Percentiles rank a stretch among this genome's conserved stretches.
phyloP scores from a whole-genome alignment of 1,140 invertebrate genomes.

The Drusus annulatus region DNA sequence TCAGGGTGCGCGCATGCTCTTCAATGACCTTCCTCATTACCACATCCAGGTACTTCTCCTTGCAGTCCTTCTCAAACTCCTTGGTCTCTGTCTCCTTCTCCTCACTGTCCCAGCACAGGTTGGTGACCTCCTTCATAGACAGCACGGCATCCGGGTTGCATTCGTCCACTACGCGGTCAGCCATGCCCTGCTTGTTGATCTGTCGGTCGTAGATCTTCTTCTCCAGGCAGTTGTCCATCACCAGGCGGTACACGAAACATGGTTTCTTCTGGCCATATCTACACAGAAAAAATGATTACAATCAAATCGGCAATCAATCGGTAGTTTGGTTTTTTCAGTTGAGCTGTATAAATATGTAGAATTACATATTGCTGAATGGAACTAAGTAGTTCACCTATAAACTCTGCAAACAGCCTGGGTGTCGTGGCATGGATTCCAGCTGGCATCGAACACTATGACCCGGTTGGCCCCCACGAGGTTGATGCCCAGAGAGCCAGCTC shows the following conservation, averaged over 20 bases:
- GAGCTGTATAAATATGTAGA: too few relatives aligned
- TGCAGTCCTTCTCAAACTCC: constrained; percentile 77
- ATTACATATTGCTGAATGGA: not conserved
- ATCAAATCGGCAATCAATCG: constrained; percentile 94
- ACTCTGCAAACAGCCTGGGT: constrained; percentile 98
- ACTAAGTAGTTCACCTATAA: constrained; percentile 77
- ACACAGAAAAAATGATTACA: constrained; percentile 41
- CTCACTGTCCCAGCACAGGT: constrained; percentile 93
- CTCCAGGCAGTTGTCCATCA: constrained; percentile 97
- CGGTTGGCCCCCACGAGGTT: constrained; percentile 98
- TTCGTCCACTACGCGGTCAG: constrained; percentile 97
- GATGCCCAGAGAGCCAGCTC: constrained; percentile 97
- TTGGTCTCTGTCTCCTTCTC: constrained; percentile 85
- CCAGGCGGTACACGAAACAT: constrained; percentile 96
- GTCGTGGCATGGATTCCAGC: constrained; percentile 99
- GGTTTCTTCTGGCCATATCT: constrained; percentile 95
- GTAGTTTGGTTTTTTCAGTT: too few relatives aligned
- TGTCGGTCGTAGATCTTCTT: constrained; percentile 99
- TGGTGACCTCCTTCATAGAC: constrained; percentile 94
- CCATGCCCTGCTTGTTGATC: constrained; percentile 98
- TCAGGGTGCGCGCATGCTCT: constrained; percentile 79
- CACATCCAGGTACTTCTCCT: constrained; percentile 85
- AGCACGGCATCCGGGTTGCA: constrained; percentile 97
- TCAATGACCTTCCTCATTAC: constrained; percentile 84
- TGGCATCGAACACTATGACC: constrained; percentile 98